Conservation (phyloP, 2,797 vertebrate genomes). For the Remorina albescens region DNA sequence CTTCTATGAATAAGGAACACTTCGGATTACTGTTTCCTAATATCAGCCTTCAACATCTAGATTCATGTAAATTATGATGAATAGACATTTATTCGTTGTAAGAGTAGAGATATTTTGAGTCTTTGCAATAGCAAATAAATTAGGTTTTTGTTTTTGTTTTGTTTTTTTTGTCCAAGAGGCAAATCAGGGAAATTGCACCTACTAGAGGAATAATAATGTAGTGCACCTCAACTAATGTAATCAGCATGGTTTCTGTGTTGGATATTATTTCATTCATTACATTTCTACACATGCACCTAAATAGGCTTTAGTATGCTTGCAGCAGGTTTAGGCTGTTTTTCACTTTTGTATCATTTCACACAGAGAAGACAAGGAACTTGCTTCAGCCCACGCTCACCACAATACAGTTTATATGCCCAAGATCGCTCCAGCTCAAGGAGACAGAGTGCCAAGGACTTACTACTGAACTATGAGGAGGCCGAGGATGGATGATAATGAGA, state of each 20-base stretch:
- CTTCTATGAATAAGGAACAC: background rate
- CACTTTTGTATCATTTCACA: conserved; percentile 42
- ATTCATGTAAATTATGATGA: background rate
- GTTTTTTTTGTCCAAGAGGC: background rate
- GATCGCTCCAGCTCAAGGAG: conserved; percentile 40
- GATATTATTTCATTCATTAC: conserved; percentile 23
- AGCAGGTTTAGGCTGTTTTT: conserved; percentile 26
- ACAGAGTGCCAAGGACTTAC: conserved; percentile 64
- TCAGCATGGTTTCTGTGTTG: conserved; percentile 13
- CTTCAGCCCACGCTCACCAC: conserved; percentile 16
- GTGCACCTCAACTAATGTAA: conserved; percentile 39
- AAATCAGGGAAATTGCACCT: conserved; percentile 68
- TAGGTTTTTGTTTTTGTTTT: background rate
- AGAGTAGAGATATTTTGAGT: background rate
- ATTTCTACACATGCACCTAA: conserved; percentile 29
- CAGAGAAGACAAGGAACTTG: conserved; percentile 30
- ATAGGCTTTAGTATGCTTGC: conserved; percentile 36
- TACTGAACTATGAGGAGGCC: conserved; percentile 64
- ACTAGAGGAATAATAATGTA: conserved; percentile 67
- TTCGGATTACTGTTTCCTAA: too few relatives aligned
- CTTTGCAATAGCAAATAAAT: background rate
- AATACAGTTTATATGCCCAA: conserved; percentile 47
- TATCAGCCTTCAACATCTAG: background rate
- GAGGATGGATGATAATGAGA: conserved; percentile 73
- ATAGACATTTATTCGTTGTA: too few relatives aligned